Percentiles rank a stretch among this genome's conserved stretches.
phyloP scores from a whole-genome alignment of 2,888 invertebrate genomes.

The Mactromeris polynyma region DNA sequence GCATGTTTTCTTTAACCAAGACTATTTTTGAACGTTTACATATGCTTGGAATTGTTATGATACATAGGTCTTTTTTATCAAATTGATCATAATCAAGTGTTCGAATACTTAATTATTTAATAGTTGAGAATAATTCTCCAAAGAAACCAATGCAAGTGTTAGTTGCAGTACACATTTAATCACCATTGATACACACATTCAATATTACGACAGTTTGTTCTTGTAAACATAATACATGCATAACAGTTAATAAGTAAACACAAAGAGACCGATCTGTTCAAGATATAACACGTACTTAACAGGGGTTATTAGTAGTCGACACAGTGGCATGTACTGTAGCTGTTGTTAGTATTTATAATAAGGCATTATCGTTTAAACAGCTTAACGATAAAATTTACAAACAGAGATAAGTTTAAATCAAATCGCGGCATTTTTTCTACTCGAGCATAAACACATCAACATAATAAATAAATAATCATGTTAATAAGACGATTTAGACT shows the following conservation, averaged over 20 bases:
- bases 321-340: background rate
- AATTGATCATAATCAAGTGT: too few species aligned
- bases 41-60: too few species aligned
- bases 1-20: too few species aligned
- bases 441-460: background rate
- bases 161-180: background rate
- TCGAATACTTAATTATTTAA: too few species aligned
- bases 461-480: constrained; percentile 23
- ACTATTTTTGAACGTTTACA: too few species aligned
- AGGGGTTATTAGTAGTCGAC: background rate
- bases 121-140: too few species aligned
- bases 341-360: too few species aligned
- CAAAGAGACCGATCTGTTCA: background rate
- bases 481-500: background rate
- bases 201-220: background rate
- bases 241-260: constrained; percentile 16
- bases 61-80: too few species aligned
- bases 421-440: background rate
- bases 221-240: constrained; percentile 3
- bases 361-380: background rate
- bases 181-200: background rate
- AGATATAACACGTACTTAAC: background rate
- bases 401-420: background rate
- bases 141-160: background rate
- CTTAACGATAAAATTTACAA: background rate